Evolutionary conservation across 2,888 invertebrate genomes (phyloP).

Genomic region (Meandrusa payeni): DNA sequence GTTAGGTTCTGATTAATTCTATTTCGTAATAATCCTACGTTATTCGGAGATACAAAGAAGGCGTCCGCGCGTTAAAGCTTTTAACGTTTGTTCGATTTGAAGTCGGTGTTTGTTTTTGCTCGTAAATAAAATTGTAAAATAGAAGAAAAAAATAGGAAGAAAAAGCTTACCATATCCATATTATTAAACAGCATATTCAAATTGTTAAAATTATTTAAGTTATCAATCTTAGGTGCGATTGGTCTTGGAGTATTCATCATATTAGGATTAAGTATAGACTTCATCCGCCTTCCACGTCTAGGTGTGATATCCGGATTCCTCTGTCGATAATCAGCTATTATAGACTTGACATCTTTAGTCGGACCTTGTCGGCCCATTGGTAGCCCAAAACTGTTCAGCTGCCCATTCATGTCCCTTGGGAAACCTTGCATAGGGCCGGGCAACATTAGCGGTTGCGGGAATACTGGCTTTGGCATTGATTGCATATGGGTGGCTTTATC

Average conservation of each 20-base stretch:
- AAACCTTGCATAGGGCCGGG: constrained; percentile 63
- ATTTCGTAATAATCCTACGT: no score
- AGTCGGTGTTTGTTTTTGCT: no score
- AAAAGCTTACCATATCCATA: constrained; percentile 70
- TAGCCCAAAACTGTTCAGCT: constrained; percentile 74
- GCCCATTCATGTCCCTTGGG: constrained; percentile 78
- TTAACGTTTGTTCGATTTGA: no score
- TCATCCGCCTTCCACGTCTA: constrained; percentile 83
- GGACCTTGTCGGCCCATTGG: constrained; percentile 86
- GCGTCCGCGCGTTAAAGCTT: no score
- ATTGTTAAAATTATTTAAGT: constrained; percentile 50
- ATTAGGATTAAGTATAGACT: constrained; percentile 72
- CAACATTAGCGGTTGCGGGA: constrained; percentile 65
- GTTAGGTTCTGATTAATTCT: no score
- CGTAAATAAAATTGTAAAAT: no score
- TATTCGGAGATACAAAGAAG: no score
- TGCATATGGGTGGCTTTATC: constrained; percentile 70
- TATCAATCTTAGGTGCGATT: constrained; percentile 66
- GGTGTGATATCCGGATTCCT: constrained; percentile 88
- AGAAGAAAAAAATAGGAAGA: no score
- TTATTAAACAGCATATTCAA: constrained; percentile 72
- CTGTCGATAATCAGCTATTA: constrained; percentile 90
- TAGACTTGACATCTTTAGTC: constrained; percentile 90
- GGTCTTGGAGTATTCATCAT: constrained; percentile 68
- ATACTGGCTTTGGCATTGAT: constrained; percentile 65